Conservation (phyloP, 2,888 invertebrate species). For the Watsonalla binaria region DNA sequence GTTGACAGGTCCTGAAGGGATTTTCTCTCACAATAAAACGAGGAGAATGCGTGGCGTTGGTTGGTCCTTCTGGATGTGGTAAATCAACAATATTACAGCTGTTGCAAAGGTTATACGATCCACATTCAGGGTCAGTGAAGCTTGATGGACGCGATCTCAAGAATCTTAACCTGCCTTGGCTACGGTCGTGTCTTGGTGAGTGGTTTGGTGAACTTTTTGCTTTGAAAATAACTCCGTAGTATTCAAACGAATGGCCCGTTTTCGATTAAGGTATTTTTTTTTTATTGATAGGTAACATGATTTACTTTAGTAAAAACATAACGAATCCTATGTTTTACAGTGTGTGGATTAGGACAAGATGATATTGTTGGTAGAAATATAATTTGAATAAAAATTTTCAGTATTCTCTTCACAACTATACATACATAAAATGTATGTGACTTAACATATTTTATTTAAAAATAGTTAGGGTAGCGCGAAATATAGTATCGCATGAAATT, state of each 20-base stretch:
- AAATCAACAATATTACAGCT: slow-evolving; percentile 89
- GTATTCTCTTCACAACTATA: no score
- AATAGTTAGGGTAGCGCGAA: no score
- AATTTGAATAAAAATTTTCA: no score
- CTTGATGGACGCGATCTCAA: slow-evolving; percentile 83
- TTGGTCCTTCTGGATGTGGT: slow-evolving; percentile 88
- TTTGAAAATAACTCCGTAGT: no score
- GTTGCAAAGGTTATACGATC: slow-evolving; percentile 86
- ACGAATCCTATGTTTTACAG: no score
- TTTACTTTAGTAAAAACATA: no score
- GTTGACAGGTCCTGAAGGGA: slow-evolving; percentile 81
- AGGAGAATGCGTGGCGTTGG: slow-evolving; percentile 85
- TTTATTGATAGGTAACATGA: not conserved
- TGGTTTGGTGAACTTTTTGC: not conserved
- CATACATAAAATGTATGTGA: no score
- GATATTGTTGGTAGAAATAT: no score
- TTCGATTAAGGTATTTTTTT: not conserved
- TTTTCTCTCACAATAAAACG: slow-evolving; percentile 80
- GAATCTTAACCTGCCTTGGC: slow-evolving; percentile 85
- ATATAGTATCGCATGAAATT: slow-evolving; percentile 52
- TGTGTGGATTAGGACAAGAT: no score
- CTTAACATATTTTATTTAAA: no score
- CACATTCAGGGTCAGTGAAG: slow-evolving; percentile 74
- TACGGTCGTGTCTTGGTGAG: slow-evolving; percentile 85
- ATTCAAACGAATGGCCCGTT: no score